A percentile compares a stretch with the other conserved stretches of the same genome.
phyloP scores from a whole-genome alignment of 2,888 invertebrate genomes.

The Rotaria magnacalcarata region DNA sequence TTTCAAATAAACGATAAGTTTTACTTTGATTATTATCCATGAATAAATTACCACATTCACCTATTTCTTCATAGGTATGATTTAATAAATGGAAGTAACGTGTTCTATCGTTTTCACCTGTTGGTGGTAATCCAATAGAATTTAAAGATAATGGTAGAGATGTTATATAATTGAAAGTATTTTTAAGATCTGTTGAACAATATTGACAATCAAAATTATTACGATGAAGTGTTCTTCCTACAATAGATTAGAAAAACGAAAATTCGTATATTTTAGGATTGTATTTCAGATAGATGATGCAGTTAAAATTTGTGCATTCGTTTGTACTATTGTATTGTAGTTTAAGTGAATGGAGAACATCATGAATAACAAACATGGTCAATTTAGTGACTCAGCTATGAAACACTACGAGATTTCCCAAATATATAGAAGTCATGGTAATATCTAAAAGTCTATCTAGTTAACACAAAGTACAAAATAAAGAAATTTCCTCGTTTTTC shows the following conservation, averaged over 20 bases:
- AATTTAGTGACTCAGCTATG: no score
- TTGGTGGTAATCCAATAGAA: not conserved
- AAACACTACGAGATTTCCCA: no score
- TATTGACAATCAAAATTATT: slow-evolving; percentile 1
- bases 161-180: not conserved
- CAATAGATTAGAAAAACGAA: not conserved
- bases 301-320: no score
- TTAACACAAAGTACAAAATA: no score
- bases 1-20: slow-evolving; percentile 30
- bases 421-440: no score
- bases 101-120: not conserved
- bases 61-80: slow-evolving; percentile 35
- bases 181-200: not conserved
- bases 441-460: no score
- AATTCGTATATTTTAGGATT: not conserved
- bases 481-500: no score
- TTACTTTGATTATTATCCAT: slow-evolving; percentile 7
- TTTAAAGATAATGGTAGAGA: not conserved
- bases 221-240: not conserved
- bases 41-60: not conserved
- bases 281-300: no score
- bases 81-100: slow-evolving; percentile 8
- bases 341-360: no score
- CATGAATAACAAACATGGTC: no score
- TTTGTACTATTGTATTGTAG: no score